phyloP scores from a whole-genome alignment of 2,113 vertebrate genomes.

The Phocoena phocoena region DNA sequence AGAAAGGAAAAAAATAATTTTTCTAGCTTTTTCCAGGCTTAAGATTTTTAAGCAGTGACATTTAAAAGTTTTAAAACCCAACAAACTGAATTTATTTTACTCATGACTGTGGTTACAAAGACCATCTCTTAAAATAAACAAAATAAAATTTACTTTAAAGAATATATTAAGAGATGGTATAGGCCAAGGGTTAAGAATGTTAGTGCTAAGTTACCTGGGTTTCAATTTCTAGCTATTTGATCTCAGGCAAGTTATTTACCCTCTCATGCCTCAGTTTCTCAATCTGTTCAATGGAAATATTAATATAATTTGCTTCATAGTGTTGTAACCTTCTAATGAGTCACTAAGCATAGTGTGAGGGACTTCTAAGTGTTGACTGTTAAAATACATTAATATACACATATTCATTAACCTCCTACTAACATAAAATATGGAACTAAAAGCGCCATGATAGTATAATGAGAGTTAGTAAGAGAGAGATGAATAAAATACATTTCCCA shows the following conservation, averaged over 20 bases:
- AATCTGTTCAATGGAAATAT: not conserved
- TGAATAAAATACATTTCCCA: not conserved
- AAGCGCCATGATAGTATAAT: rapidly evolving
- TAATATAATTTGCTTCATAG: not conserved
- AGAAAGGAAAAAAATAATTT: rapidly evolving
- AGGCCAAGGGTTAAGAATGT: not conserved
- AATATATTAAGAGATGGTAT: not conserved
- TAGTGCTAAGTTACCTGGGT: not conserved
- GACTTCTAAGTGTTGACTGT: not conserved
- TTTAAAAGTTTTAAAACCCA: not conserved
- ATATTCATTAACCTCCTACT: not conserved
- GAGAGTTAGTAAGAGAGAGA: not conserved
- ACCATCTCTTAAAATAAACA: not conserved
- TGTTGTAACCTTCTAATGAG: not conserved
- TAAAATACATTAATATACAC: not conserved
- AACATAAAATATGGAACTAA: not conserved
- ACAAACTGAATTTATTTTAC: not conserved
- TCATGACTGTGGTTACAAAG: not conserved
- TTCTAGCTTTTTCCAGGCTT: not conserved
- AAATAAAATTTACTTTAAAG: not conserved
- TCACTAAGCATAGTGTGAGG: not conserved
- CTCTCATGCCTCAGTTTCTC: not conserved
- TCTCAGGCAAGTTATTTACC: not conserved
- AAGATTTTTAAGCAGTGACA: not conserved
- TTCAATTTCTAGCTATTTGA: not conserved